Evolutionary conservation across 2,113 vertebrate species (phyloP).

Genomic region (Neofelis nebulosa): DNA sequence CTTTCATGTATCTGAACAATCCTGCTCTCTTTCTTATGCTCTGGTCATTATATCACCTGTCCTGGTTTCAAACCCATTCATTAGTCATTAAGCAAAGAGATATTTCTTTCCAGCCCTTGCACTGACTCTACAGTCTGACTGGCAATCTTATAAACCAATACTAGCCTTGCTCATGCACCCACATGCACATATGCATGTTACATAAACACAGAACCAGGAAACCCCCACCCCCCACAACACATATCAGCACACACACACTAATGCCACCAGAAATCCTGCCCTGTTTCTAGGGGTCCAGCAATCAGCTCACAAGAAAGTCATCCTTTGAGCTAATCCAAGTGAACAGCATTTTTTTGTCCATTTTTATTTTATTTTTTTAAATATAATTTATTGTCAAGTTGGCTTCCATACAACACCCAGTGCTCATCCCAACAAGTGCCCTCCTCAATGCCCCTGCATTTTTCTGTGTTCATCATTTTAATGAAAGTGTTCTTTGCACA

Average conservation of each 20-base stretch:
- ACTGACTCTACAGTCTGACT: no score
- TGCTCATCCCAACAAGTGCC: no score
- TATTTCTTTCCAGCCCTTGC: not conserved
- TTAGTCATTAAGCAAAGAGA: not conserved
- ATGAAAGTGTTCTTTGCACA: not conserved
- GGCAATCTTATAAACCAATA: not conserved
- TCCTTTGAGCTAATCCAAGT: not conserved
- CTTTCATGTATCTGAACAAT: not conserved
- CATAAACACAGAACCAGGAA: accelerated
- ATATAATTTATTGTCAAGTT: no score
- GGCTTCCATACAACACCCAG: no score
- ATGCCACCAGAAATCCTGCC: accelerated
- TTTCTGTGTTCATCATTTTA: not conserved
- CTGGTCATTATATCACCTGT: not conserved
- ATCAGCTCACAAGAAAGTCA: not conserved
- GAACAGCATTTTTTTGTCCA: not conserved
- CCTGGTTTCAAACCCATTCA: not conserved
- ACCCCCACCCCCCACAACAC: not conserved
- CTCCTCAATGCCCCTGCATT: no score
- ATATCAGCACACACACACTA: not conserved
- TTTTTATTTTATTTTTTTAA: no score
- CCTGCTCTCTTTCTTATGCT: not conserved
- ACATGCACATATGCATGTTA: accelerated
- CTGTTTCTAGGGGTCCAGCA: not conserved
- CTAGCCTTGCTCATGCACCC: not conserved